Evolutionary conservation across 2,113 vertebrate genomes (phyloP), one percentile per base, ranked within the genome.

Genomic region (Silurus glanis): DNA sequence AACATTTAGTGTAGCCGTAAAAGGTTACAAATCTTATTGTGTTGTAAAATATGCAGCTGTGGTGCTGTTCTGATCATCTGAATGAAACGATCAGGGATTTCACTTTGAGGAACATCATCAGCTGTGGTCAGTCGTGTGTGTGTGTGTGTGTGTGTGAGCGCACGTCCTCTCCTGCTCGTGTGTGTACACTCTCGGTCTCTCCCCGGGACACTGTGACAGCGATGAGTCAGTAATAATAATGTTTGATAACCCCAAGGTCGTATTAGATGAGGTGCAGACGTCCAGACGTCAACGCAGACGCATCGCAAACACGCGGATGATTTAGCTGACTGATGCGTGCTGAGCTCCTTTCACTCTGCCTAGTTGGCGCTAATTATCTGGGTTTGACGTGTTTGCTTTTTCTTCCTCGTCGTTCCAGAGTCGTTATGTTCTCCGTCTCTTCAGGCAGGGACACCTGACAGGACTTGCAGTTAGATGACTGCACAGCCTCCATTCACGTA

Each of bases 351-450:
- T 79, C 53, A 66, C 76, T 56, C 47, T 47, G 84, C 49, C 58
- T 78, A 83, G 80, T 80, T 87, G 83, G 83, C 88, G 58, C 28
- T 85, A 85, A 88, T 89, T 75, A 66, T 82, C 55, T 86, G 47
- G 37, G 47, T 87, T 47, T 87, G 56, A 85, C 89, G 82, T 71
- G 58, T 58, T 61, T 72, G 74, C 62, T 66, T 51, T 66, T 51
- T 56, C 53, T 55, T 28, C 75, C n/a, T 56, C n/a, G 0, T 16
- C 5, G 21, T 75, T 47, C 47, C 12, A n/a, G 1, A 75, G 47
- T 9, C 19, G 17, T 75, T 75, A 13, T 49, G 4, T 21, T 8
- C 19, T 72, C 69, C 8, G 17, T 23, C 47, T 74, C 49, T 12
- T n/a, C 25, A 14, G 25, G 12, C 21, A 25, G 13, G 7, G 25